A percentile compares a stretch with the other conserved stretches of the same genome.
Conservation (phyloP, 2,113 vertebrate genomes). For the Catharus minimus region DNA sequence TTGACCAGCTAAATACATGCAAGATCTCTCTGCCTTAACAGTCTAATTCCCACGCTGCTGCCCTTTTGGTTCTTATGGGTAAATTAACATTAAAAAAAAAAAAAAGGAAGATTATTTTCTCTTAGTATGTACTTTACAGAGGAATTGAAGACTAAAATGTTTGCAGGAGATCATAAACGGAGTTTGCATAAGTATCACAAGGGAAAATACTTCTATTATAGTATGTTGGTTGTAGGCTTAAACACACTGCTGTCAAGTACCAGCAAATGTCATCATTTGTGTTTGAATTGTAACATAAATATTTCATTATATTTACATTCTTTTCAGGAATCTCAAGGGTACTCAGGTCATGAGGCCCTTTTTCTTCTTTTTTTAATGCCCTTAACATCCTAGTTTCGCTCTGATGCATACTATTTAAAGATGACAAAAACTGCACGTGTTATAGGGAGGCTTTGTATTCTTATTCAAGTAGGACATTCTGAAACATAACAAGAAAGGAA, state of each 20-base stretch:
- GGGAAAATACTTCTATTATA: background rate
- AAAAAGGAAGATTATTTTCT: background rate
- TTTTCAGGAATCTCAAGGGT: constrained; percentile 25
- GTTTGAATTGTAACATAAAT: constrained; percentile 59
- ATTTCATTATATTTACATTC: constrained; percentile 38
- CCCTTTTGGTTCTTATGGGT: background rate
- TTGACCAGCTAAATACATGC: background rate
- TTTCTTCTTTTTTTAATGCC: background rate
- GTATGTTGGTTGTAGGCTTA: background rate
- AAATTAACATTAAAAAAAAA: background rate
- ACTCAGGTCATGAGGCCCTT: background rate
- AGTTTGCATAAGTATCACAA: background rate
- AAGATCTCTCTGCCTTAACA: background rate
- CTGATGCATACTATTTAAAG: background rate
- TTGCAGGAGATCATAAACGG: background rate
- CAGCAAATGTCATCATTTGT: constrained; percentile 38
- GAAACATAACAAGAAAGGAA: background rate
- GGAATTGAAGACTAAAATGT: background rate
- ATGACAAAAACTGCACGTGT: background rate
- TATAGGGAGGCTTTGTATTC: background rate
- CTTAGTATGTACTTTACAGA: background rate
- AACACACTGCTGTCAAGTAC: background rate
- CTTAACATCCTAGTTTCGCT: background rate
- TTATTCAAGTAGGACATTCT: constrained; percentile 16
- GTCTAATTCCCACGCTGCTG: background rate